These are phyloP conservation scores for Danio tinwini DNA, from an alignment of 2,797 vertebrate genomes.

Conservation along the genomic window DNA sequence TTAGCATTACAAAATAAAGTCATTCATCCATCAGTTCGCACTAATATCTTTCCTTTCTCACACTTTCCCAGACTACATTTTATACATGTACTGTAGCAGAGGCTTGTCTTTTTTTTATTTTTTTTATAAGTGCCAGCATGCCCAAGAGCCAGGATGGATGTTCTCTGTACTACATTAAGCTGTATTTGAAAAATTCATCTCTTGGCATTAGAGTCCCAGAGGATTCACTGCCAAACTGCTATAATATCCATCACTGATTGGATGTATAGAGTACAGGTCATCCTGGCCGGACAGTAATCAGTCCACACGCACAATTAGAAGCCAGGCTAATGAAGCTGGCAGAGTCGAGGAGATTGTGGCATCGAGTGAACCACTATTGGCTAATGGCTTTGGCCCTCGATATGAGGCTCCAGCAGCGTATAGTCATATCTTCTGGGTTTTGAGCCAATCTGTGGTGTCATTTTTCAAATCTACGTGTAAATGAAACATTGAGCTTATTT, in stretches of 20 bases:
- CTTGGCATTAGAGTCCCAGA: slow-evolving; percentile 41
- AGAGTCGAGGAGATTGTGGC: slow-evolving; percentile 46
- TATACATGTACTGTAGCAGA: neutral
- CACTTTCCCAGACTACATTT: slow-evolving; percentile 7
- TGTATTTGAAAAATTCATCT: slow-evolving; percentile 49
- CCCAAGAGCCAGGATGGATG: slow-evolving; percentile 26
- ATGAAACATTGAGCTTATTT: slow-evolving; percentile 4
- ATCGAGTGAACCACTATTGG: slow-evolving; percentile 56
- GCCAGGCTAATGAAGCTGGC: slow-evolving; percentile 51
- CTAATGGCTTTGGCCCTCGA: slow-evolving; percentile 60
- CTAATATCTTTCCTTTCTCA: slow-evolving; percentile 36
- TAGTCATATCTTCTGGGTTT: slow-evolving; percentile 32
- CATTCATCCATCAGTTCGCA: slow-evolving; percentile 40
- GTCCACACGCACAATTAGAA: slow-evolving; percentile 43
- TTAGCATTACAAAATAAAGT: slow-evolving; percentile 53
- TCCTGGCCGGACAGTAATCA: slow-evolving; percentile 55
- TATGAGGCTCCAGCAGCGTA: slow-evolving; percentile 26
- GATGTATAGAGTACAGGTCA: slow-evolving; percentile 52
- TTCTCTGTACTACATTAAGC: slow-evolving; percentile 37
- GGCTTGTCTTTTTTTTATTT: slow-evolving; percentile 21
- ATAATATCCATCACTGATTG: slow-evolving; percentile 56
- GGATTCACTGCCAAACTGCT: slow-evolving; percentile 55
- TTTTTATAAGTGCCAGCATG: slow-evolving; percentile 32
- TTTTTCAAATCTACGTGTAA: slow-evolving; percentile 18
- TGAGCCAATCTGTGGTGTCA: slow-evolving; percentile 26